Percentiles rank a stretch among this genome's conserved stretches.
Evolutionary conservation across 2,113 vertebrate species (phyloP).

Genomic region (Herpetotheres cachinnans): DNA sequence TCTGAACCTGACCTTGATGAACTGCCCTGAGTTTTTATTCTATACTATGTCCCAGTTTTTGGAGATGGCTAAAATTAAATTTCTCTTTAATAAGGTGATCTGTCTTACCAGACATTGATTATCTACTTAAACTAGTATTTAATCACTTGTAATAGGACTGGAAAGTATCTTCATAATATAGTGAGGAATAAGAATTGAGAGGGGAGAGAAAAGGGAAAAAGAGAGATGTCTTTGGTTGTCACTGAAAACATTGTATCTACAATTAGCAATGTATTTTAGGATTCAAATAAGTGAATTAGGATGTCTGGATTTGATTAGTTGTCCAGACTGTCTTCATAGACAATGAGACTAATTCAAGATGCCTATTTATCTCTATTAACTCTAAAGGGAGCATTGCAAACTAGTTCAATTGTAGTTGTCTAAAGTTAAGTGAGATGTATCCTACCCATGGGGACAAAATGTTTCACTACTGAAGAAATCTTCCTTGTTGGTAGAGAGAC

Average conservation of each 20-base stretch:
- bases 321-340: not conserved
- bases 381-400: not conserved
- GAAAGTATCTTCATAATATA: slow-evolving; percentile 3
- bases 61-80: slow-evolving; percentile 27
- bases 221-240: not conserved
- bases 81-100: slow-evolving; percentile 50
- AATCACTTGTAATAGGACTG: slow-evolving; percentile 18
- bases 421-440: not conserved
- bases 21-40: not conserved
- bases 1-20: not conserved
- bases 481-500: not conserved
- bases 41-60: not conserved
- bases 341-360: not conserved
- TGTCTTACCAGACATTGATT: slow-evolving; percentile 49
- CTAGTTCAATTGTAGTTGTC: not conserved
- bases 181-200: not conserved
- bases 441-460: not conserved
- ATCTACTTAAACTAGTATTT: slow-evolving; percentile 50
- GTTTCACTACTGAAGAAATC: not conserved
- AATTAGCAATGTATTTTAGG: not conserved
- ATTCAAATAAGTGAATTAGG: not conserved
- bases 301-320: slow-evolving; percentile 6
- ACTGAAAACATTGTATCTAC: not conserved
- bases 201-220: not conserved
- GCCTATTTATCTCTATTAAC: not conserved